A percentile compares a stretch with the other conserved stretches of the same genome.
Conservation (phyloP, 2,888 invertebrate genomes). For the Lagria hirta region DNA sequence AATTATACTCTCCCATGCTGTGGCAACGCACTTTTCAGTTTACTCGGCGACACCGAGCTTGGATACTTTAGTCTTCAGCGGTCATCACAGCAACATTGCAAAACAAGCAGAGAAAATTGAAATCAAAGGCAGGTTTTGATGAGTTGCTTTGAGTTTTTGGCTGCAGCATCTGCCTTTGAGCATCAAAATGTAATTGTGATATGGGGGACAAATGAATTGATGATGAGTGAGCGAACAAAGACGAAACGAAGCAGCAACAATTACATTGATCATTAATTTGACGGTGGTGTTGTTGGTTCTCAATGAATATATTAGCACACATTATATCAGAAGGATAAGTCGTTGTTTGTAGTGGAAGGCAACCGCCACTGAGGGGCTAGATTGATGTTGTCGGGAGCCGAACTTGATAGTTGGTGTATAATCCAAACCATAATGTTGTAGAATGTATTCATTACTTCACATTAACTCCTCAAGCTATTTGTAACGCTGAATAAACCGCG, state of each 20-base stretch:
- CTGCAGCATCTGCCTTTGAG: too few relatives aligned
- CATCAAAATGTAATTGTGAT: too few relatives aligned
- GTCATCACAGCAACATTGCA: too few relatives aligned
- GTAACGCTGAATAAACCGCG: too few relatives aligned
- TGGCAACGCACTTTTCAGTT: too few relatives aligned
- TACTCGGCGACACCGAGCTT: too few relatives aligned
- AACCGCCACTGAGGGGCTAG: constrained; percentile 40
- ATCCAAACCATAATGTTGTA: constrained; percentile 56
- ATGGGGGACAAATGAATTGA: constrained; percentile 4
- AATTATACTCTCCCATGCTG: too few relatives aligned
- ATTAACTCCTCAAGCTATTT: constrained; percentile 52
- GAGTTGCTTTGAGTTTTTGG: too few relatives aligned
- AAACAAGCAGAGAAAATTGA: too few relatives aligned
- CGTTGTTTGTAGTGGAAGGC: constrained; percentile 19
- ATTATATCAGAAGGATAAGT: constrained; percentile 26
- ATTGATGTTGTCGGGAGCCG: constrained; percentile 54
- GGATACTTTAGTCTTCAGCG: too few relatives aligned
- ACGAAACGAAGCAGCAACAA: constrained; percentile 24
- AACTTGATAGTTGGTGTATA: constrained; percentile 56
- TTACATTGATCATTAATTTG: constrained; percentile 24
- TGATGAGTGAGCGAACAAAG: constrained; percentile 13
- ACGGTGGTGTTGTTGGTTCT: constrained; percentile 20
- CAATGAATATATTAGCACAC: constrained; percentile 30
- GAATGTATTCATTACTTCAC: constrained; percentile 56
- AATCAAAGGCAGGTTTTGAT: too few relatives aligned